These are phyloP conservation scores for Carapus acus DNA, from an alignment of 2,797 vertebrate genomes.

Conservation along the genomic window DNA sequence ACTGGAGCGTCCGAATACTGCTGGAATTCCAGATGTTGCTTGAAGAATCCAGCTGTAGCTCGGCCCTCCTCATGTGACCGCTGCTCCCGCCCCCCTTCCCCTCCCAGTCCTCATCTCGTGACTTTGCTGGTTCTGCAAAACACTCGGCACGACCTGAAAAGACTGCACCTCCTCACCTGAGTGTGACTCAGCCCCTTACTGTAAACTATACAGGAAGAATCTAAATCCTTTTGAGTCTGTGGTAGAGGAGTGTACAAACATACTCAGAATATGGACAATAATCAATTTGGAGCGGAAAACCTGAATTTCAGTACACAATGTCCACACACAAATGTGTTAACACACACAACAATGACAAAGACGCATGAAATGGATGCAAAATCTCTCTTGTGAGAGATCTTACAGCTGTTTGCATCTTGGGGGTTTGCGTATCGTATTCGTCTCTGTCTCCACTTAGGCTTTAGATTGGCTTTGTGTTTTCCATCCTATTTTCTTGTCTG, in stretches of 20 bases:
- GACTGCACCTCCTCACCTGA: conserved; percentile 45
- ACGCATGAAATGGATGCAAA: too few species aligned
- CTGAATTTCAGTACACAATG: too few species aligned
- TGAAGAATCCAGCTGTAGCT: conserved; percentile 70
- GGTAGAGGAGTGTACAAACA: too few species aligned
- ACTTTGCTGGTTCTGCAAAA: conserved; percentile 49
- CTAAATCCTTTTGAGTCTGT: too few species aligned
- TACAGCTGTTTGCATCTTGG: conserved; percentile 52
- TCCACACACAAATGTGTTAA: not conserved
- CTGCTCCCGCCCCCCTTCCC: not conserved
- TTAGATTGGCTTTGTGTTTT: conserved; percentile 66
- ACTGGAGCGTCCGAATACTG: conserved; percentile 63
- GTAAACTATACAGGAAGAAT: too few species aligned
- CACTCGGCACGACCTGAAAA: conserved; percentile 55
- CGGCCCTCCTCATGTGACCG: conserved; percentile 66
- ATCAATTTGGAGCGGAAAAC: too few species aligned
- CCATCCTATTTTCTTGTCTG: conserved; percentile 66
- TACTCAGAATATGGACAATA: too few species aligned
- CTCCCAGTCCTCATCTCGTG: conserved; percentile 55
- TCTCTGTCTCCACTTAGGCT: conserved; percentile 74
- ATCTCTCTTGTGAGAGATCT: conserved; percentile 49
- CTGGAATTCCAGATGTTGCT: conserved; percentile 77
- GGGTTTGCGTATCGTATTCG: conserved; percentile 60
- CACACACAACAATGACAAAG: too few species aligned
- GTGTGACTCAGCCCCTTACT: conserved; percentile 27